phyloP scores from a whole-genome alignment of 2,113 vertebrate species.

The Aspiorhynchus laticeps region DNA sequence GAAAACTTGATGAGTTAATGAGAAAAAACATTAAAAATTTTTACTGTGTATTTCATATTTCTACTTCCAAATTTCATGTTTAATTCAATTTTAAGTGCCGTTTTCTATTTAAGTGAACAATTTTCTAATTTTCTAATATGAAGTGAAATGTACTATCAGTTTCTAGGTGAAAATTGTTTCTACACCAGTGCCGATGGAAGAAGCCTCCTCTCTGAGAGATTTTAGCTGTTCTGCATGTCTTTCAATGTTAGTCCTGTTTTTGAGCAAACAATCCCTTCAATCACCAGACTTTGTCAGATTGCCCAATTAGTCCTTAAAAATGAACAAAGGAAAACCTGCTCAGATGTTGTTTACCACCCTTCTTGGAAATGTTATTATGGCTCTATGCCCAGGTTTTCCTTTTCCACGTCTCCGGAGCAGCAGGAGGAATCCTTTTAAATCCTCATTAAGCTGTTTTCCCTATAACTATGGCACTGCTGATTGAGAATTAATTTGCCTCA shows the following conservation, averaged over 20 bases:
- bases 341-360: slow-evolving; percentile 4
- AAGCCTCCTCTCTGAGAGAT: neutral
- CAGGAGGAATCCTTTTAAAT: slow-evolving; percentile 32
- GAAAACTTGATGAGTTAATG: no score
- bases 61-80: neutral
- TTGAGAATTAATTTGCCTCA: slow-evolving; percentile 11
- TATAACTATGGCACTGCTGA: slow-evolving; percentile 8
- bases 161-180: neutral
- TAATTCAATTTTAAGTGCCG: neutral
- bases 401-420: neutral
- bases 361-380: slow-evolving; percentile 16
- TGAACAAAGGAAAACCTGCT: neutral
- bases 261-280: neutral
- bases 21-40: no score
- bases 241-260: neutral
- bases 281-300: neutral
- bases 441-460: slow-evolving; percentile 24
- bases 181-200: neutral
- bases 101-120: neutral
- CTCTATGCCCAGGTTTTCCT: slow-evolving; percentile 12
- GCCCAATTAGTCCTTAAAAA: neutral
- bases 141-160: neutral
- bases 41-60: neutral
- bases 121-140: neutral
- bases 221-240: neutral